phyloP scores from a whole-genome alignment of 2,888 invertebrate species.

The Drosophila mimetica region DNA sequence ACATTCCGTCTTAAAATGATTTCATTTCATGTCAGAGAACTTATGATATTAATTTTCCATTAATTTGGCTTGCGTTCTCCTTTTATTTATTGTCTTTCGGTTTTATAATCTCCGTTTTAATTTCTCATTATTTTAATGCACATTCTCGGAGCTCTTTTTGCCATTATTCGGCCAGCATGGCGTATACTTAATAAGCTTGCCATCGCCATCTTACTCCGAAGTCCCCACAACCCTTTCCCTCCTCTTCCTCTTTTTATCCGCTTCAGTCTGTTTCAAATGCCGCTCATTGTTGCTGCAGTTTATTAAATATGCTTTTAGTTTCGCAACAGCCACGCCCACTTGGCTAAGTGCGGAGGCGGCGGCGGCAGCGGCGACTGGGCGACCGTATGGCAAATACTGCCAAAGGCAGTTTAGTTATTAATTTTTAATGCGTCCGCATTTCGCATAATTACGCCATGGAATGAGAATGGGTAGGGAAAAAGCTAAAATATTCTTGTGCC shows the following conservation, averaged over 20 bases:
- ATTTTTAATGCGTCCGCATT: constrained; percentile 75
- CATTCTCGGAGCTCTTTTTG: constrained; percentile 31
- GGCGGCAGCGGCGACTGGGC: constrained; percentile 20
- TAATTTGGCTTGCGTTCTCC: neutral
- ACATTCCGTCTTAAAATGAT: neutral
- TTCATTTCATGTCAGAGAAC: constrained; percentile 10
- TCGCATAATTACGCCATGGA: constrained; percentile 63
- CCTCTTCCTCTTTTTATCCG: constrained; percentile 8
- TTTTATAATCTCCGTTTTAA: constrained; percentile 40
- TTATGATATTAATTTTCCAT: constrained; percentile 4
- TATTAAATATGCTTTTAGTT: constrained; percentile 47
- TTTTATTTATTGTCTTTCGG: constrained; percentile 1
- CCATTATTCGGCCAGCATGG: constrained; percentile 41
- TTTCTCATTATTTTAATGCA: constrained; percentile 51
- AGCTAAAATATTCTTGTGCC: constrained; percentile 33
- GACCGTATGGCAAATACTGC: constrained; percentile 44
- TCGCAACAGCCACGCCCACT: constrained; percentile 39
- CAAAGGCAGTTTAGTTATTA: constrained; percentile 72
- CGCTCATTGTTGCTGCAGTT: constrained; percentile 45
- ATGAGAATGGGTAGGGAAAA: constrained; percentile 15
- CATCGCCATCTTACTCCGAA: constrained; percentile 13
- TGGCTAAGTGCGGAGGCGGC: constrained; percentile 22
- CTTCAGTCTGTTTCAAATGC: constrained; percentile 32
- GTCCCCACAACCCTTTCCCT: neutral
- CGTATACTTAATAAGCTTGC: constrained; percentile 49